Conservation (phyloP, 2,888 invertebrate genomes). For the Ditylenchus weischeri region DNA sequence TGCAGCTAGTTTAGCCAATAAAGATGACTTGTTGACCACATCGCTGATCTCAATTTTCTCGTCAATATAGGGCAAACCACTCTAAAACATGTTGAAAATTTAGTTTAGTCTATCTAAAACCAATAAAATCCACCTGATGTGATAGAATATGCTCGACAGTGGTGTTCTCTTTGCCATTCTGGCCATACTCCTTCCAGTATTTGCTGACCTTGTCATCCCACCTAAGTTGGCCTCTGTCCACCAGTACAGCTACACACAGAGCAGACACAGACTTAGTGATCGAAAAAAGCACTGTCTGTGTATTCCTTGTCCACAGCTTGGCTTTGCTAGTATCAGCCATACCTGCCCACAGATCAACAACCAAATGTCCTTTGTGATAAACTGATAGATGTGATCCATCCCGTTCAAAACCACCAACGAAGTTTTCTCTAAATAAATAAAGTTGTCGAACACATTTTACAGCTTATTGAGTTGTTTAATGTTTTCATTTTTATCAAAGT, state of each 20-base stretch:
- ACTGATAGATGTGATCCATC: constrained; percentile 61
- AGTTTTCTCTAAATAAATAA: constrained; percentile 51
- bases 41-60: constrained; percentile 49
- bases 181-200: constrained; percentile 62
- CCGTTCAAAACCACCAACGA: constrained; percentile 58
- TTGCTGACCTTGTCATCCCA: constrained; percentile 59
- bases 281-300: constrained; percentile 45
- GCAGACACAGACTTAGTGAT: constrained; percentile 48
- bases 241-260: constrained; percentile 57
- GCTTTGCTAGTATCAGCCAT: constrained; percentile 32
- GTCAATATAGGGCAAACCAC: constrained; percentile 59
- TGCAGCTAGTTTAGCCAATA: constrained; percentile 54
- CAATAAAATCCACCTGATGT: constrained; percentile 33
- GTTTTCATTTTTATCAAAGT: too few relatives aligned
- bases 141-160: constrained; percentile 58
- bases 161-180: constrained; percentile 61
- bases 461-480: too few relatives aligned
- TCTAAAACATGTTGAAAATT: constrained; percentile 44
- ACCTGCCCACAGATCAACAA: constrained; percentile 62
- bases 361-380: constrained; percentile 60
- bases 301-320: constrained; percentile 45
- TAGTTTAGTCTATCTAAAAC: constrained; percentile 1
- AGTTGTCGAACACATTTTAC: too few relatives aligned
- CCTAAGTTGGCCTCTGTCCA: constrained; percentile 59
- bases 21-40: constrained; percentile 48